Evolutionary conservation across 1,140 invertebrate genomes (phyloP).

Genomic region (Cyphomyrmex costatus): DNA sequence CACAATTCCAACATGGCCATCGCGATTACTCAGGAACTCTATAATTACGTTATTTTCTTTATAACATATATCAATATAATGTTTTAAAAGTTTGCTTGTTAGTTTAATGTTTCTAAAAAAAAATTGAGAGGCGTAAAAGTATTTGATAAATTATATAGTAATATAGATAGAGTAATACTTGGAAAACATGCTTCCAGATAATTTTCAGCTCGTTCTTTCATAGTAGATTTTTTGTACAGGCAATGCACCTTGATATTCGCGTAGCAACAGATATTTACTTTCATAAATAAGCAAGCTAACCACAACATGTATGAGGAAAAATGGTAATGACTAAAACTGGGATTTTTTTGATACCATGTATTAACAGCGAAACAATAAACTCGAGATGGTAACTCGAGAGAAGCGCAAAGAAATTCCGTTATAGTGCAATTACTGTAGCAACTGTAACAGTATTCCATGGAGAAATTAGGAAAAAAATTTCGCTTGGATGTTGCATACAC

Average conservation of each 20-base stretch:
- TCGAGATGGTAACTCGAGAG: slow-evolving; percentile 5
- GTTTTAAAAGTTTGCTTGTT: not conserved
- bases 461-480: slow-evolving; percentile 14
- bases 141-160: not conserved
- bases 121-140: not conserved
- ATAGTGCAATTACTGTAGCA: slow-evolving; percentile 21
- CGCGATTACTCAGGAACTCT: no score
- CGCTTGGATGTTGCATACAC: not conserved
- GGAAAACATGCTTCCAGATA: not conserved
- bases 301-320: not conserved
- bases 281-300: slow-evolving; percentile 21
- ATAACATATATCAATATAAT: not conserved
- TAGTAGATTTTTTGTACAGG: not conserved
- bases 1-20: no score
- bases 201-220: not conserved
- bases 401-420: slow-evolving; percentile 17
- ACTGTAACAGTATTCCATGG: not conserved
- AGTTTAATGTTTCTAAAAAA: not conserved
- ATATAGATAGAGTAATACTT: not conserved
- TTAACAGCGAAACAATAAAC: slow-evolving; percentile 7
- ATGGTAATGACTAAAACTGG: not conserved
- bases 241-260: not conserved
- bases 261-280: slow-evolving; percentile 10
- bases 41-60: not conserved
- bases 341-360: slow-evolving; percentile 19